Evolutionary conservation across 2,888 invertebrate genomes (phyloP), one percentile per base, ranked within the genome.

Genomic region (Actias luna): DNA sequence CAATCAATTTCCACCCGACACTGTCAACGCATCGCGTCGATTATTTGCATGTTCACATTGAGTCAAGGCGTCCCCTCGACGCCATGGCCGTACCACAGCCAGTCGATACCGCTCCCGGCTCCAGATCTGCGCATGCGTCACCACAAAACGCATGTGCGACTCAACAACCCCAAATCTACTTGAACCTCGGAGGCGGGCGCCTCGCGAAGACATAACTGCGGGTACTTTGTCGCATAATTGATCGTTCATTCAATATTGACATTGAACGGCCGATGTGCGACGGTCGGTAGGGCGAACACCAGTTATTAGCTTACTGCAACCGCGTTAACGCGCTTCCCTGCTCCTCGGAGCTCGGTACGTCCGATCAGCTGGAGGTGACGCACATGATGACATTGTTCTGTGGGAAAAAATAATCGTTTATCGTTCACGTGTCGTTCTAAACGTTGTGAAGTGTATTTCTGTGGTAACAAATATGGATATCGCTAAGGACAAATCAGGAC

Each of bases 181-280:
- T 36, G 57, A 33, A 39, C 18, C 55, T 33, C 63, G 55, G 75
- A 68, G 75, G 74, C 76, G 65, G 63, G 39, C 69, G 70, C 69
- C 71, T 72, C 74, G 77, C 78, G 72, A 73, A 81, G 73, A 84
- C 81, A 85, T 87, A 84, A 85, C 87, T n/a, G 86, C 79, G 75
- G 85, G 82, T 75, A 81, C 85, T 85, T 70, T 88, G 89, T 90
- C 91, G 86, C 89, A 87, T 91, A 89, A 91, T 89, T 90, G 85
- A 89, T 91, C 85, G 89, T 83, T 85, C 88, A 85, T 83, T 86
- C 89, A 83, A 87, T 91, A 88, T 87, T 90, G 92, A 91, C 91
- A 92, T 92, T 92, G 92, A 87, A 84, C 80, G 81, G 74, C 72
- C 77, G 72, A 82, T 84, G 84, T 79, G 74, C 83, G 79, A 71